A percentile compares a stretch with the other conserved stretches of the same genome.
Conservation (phyloP, 2,888 invertebrate species). For the Apoda limacodes region DNA sequence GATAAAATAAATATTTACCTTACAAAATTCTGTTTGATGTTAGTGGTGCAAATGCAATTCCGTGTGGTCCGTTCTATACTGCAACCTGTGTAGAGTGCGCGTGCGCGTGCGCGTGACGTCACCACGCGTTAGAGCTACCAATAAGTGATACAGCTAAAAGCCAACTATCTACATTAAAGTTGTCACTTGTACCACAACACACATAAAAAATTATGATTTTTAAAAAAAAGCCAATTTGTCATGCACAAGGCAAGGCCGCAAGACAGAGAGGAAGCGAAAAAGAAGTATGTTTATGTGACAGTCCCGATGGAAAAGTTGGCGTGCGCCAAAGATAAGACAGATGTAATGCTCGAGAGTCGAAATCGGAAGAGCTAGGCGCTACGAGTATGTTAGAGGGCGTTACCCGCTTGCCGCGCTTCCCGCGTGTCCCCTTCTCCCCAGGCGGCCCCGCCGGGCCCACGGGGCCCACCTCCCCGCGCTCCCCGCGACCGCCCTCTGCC, state of each 20-base stretch:
- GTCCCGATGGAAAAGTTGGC: too few relatives aligned
- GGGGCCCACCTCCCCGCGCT: constrained; percentile 85
- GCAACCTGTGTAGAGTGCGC: neutral
- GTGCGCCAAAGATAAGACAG: too few relatives aligned
- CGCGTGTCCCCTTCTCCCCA: constrained; percentile 91
- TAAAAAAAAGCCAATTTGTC: neutral
- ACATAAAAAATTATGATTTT: too few relatives aligned
- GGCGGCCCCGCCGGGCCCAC: constrained; percentile 81
- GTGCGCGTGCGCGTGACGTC: constrained; percentile 2
- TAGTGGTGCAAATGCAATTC: neutral
- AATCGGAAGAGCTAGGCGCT: too few relatives aligned
- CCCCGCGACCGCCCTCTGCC: constrained; percentile 70
- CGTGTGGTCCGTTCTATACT: neutral
- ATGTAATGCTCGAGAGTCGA: too few relatives aligned
- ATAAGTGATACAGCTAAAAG: constrained; percentile 11
- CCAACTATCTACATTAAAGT: constrained; percentile 27
- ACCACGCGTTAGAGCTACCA: constrained; percentile 2
- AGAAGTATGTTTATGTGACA: too few relatives aligned
- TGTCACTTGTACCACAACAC: constrained; percentile 45
- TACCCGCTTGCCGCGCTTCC: constrained; percentile 95
- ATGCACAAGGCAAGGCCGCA: constrained; percentile 1
- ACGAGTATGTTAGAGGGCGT: too few relatives aligned
- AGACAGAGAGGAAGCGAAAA: too few relatives aligned
- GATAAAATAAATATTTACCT: constrained; percentile 8
- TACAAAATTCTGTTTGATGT: neutral